Evolutionary conservation across 2,888 invertebrate genomes (phyloP).

Genomic region (Aporophyla lueneburgensis): DNA sequence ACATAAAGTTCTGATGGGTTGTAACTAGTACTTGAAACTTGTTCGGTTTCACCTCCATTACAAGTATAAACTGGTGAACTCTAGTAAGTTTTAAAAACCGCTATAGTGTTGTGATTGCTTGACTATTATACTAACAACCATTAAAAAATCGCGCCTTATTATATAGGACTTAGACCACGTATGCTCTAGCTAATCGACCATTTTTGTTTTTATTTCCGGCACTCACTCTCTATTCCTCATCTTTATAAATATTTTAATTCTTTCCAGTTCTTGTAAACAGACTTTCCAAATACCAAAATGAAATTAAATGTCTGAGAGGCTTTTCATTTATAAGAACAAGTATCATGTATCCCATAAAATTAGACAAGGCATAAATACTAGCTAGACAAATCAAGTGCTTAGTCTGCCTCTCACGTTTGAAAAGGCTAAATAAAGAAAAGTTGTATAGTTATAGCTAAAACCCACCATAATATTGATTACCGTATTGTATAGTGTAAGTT

Average conservation of each 20-base stretch:
- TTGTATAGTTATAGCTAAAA: slow-evolving; percentile 46
- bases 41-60: slow-evolving; percentile 24
- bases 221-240: no score
- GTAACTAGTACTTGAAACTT: slow-evolving; percentile 45
- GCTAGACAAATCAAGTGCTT: slow-evolving; percentile 7
- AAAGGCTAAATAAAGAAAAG: slow-evolving; percentile 14
- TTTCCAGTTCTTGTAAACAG: no score
- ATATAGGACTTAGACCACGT: neutral
- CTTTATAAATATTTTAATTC: no score
- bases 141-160: neutral
- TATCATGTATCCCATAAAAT: neutral
- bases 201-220: no score
- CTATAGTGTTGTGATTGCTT: slow-evolving; percentile 12
- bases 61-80: slow-evolving; percentile 41
- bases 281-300: neutral
- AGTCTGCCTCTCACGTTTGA: slow-evolving; percentile 32
- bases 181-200: no score
- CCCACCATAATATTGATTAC: slow-evolving; percentile 32
- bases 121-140: neutral
- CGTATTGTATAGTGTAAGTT: slow-evolving; percentile 33
- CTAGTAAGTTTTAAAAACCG: neutral
- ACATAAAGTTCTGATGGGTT: slow-evolving; percentile 42
- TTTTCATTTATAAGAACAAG: neutral
- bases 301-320: neutral
- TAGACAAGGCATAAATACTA: neutral